Conservation (phyloP, 2,797 vertebrate genomes). For the Sebastiscus tertius region DNA sequence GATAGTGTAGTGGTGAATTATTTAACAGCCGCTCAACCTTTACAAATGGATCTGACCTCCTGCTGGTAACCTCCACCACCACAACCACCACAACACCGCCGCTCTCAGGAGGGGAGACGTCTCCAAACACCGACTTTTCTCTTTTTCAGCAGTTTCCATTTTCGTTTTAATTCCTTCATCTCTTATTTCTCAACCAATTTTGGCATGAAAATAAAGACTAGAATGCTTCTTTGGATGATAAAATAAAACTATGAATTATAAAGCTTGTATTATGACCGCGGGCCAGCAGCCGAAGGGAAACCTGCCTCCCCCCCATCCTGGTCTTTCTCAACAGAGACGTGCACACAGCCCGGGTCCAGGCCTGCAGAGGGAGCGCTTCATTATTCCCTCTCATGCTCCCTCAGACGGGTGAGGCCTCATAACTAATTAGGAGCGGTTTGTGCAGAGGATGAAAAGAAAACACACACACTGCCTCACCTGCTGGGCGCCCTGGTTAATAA, state of each 20-base stretch:
- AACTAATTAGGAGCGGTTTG: constrained; percentile 45
- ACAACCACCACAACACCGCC: neutral
- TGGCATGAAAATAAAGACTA: neutral
- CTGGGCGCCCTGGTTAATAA: constrained; percentile 60
- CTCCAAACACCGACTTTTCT: neutral
- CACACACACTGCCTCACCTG: constrained; percentile 43
- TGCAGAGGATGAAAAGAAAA: constrained; percentile 38
- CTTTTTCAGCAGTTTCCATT: neutral
- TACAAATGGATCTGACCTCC: constrained; percentile 37
- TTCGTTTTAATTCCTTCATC: neutral
- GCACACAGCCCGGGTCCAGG: neutral
- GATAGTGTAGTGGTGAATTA: constrained; percentile 48
- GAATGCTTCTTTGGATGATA: no score
- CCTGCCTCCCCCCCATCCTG: neutral
- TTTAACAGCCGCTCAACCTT: constrained; percentile 58
- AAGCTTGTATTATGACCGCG: no score
- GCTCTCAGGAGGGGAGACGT: neutral
- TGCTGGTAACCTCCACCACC: neutral
- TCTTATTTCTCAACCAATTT: neutral
- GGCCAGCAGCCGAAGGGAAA: neutral
- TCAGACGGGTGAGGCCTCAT: constrained; percentile 18
- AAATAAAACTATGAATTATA: neutral
- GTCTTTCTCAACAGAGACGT: neutral
- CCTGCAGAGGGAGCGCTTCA: constrained; percentile 21
- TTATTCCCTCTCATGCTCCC: constrained; percentile 46